phyloP scores from a whole-genome alignment of 2,797 vertebrate species.

The Neomorphus geoffroyi region DNA sequence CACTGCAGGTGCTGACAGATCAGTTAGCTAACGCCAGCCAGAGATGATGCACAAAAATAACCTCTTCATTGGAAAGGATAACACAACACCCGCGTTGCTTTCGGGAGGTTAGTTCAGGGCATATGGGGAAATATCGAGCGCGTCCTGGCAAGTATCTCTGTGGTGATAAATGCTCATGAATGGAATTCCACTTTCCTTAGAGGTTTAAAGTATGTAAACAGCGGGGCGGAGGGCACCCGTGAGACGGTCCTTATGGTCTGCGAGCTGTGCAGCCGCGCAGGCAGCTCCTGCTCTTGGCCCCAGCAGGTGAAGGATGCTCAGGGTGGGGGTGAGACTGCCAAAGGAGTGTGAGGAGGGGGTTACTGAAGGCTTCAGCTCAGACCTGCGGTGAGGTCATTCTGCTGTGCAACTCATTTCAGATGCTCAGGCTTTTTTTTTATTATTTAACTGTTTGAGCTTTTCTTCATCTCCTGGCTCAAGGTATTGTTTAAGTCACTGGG shows the following conservation, averaged over 20 bases:
- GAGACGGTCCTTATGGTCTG: neutral
- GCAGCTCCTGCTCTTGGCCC: neutral
- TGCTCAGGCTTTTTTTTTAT: neutral
- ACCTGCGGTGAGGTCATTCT: neutral
- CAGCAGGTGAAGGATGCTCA: neutral
- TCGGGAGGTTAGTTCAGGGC: neutral
- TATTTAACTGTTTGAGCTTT: neutral
- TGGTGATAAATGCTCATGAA: neutral
- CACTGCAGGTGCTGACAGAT: neutral
- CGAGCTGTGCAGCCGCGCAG: neutral
- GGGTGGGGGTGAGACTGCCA: neutral
- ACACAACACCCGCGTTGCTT: neutral
- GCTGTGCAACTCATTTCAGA: neutral
- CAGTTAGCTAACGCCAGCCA: fast-evolving
- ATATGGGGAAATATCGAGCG: fast-evolving
- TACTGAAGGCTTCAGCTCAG: neutral
- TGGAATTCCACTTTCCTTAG: conserved; percentile 7
- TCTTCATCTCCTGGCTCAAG: neutral
- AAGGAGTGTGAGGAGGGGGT: fast-evolving
- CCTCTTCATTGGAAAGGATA: neutral
- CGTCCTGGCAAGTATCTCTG: neutral
- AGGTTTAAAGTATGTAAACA: neutral
- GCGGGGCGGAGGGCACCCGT: neutral
- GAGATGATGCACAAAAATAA: neutral
- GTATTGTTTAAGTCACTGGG: neutral